Conservation (phyloP, 2,113 vertebrate genomes). For the Nansenia antarctica region DNA sequence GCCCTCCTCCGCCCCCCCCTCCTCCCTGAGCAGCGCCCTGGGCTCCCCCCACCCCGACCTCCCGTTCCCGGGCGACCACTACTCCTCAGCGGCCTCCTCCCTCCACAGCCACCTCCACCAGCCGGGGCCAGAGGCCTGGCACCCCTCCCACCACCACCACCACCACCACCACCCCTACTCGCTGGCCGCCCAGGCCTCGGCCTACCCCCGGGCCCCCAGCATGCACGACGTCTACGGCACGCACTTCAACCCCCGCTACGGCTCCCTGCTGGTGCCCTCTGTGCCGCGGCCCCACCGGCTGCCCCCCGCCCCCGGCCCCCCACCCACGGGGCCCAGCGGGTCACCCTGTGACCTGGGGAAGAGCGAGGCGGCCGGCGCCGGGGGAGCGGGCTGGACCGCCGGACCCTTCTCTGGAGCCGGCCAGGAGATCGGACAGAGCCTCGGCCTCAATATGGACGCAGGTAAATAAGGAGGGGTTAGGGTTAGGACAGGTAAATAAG, state of each 20-base stretch:
- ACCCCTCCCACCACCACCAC: constrained; percentile 88
- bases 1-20: constrained; percentile 76
- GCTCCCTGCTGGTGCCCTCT: constrained; percentile 89
- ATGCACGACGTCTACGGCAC: constrained; percentile 93
- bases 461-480: too few relatives aligned
- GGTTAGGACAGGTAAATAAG: too few relatives aligned
- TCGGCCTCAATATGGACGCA: constrained; percentile 91
- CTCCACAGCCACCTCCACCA: constrained; percentile 94
- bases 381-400: constrained; percentile 80
- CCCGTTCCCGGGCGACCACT: constrained; percentile 87
- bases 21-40: constrained; percentile 78
- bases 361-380: constrained; percentile 76
- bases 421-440: constrained; percentile 85
- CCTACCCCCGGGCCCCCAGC: constrained; percentile 83
- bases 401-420: constrained; percentile 82
- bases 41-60: constrained; percentile 85
- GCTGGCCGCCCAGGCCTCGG: constrained; percentile 80
- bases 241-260: constrained; percentile 90
- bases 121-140: constrained; percentile 87
- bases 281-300: constrained; percentile 89
- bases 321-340: constrained; percentile 75
- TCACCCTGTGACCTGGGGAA: constrained; percentile 88
- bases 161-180: constrained; percentile 89
- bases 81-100: constrained; percentile 80
- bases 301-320: constrained; percentile 71